Base-by-base conservation (phyloP, 2,888 invertebrate species). In the Halictus ligatus region DNA sequence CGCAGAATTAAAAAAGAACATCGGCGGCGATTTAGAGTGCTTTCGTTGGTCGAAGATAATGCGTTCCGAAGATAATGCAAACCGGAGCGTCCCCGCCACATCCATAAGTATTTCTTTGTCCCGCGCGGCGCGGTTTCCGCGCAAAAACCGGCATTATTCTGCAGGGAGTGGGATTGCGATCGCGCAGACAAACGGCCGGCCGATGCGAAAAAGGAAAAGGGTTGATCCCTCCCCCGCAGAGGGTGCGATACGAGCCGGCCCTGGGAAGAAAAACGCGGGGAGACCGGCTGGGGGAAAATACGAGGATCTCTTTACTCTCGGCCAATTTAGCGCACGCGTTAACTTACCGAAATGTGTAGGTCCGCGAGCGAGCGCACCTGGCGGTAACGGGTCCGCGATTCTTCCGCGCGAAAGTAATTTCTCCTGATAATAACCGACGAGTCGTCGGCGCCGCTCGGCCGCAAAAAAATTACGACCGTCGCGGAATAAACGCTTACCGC, bases 401-500 rank as follows among this genome's bases (percentile, higher is more conserved):
- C 85, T 74, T 46, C 82, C 82, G 79, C 60, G 69, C 48, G 78
- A 86, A 83, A 77, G 77, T 81, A 85, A 89, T 89, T 85, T 87
- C 87, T 86, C 89, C 77, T 86, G 89, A 89, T 88, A 86, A 87
- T 84, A 89, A 89, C 84, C 73, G 48, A 64, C 64, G 64, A 64
- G 29, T 12, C 58, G 58, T 58, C 58, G n/a, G 29, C 60, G 64
- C 29, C 8, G 77, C 73, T 75, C 72, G 54, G 69, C 77, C 69
- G 40, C 69, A 88, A 80, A 84, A 64, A 73, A 86, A 86, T 86
- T 86, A 89, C 75, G 84, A 64, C 78, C 69, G 43, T 64, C 74
- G 72, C 75, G 87, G 79, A 89, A 89, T 90, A 87, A 90, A 88
- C 79, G 89, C 88, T 88, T 88, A 81, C n/a, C 82, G 6, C 29